Conservation (phyloP, 2,113 vertebrate species). For the Xenopus tropicalis region DNA sequence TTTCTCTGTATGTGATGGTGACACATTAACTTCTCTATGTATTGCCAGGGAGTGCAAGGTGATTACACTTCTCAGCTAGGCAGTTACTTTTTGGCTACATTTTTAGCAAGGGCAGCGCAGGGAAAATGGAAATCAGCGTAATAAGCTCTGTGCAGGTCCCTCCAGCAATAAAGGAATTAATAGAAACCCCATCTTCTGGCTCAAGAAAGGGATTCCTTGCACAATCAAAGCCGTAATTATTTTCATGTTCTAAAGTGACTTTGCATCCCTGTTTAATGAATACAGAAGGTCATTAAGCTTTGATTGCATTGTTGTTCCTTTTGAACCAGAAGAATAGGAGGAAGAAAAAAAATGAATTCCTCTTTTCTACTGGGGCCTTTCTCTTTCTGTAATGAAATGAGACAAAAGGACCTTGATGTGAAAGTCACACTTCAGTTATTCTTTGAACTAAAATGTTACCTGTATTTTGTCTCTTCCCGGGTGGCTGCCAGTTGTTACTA, state of each 20-base stretch:
- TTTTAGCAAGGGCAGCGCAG: background rate
- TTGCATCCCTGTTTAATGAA: conserved; percentile 26
- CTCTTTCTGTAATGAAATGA: too few species aligned
- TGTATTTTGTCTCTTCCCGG: too few species aligned
- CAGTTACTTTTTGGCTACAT: conserved; percentile 5
- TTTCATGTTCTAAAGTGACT: conserved; percentile 28
- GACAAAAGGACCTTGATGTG: too few species aligned
- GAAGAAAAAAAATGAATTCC: too few species aligned
- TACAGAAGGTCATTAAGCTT: conserved; percentile 13
- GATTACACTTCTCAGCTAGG: conserved; percentile 8
- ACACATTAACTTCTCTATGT: background rate
- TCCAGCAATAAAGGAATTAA: conserved; percentile 25
- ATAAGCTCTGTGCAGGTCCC: conserved; percentile 21
- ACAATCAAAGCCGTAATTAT: conserved; percentile 16
- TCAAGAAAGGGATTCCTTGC: conserved; percentile 16
- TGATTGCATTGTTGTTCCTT: background rate
- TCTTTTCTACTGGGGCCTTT: too few species aligned
- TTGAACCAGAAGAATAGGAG: too few species aligned
- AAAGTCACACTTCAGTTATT: too few species aligned
- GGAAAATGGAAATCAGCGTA: conserved; percentile 12
- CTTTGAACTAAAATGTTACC: too few species aligned
- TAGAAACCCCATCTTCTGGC: conserved; percentile 26
- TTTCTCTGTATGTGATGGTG: too few species aligned
- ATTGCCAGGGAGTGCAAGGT: conserved; percentile 9
- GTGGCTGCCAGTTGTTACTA: too few species aligned